These are phyloP conservation scores for Rhopalosiphum maidis DNA, from an alignment of 1,140 invertebrate species.

Conservation along the genomic window DNA sequence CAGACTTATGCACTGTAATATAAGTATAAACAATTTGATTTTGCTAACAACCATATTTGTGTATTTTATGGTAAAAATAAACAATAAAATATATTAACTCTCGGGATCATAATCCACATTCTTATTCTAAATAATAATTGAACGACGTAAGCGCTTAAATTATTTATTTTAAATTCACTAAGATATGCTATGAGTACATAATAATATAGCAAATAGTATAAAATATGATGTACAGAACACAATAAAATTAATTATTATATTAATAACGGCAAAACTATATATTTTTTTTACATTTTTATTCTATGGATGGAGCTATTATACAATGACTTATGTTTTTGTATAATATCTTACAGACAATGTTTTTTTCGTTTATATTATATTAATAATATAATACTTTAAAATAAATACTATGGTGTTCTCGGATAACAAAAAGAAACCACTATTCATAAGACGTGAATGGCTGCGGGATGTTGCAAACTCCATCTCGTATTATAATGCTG, in stretches of 20 bases:
- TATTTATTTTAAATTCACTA: not conserved
- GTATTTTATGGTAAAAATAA: not conserved
- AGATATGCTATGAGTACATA: no score
- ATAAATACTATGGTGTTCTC: not conserved
- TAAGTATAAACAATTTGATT: not conserved
- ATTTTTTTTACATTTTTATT: not conserved
- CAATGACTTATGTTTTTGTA: not conserved
- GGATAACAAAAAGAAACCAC: not conserved
- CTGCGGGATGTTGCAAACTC: not conserved
- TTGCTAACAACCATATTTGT: not conserved
- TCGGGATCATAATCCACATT: no score
- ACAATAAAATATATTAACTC: not conserved
- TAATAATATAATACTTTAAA: not conserved
- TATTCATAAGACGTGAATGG: not conserved
- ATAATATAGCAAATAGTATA: no score
- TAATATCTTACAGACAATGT: not conserved
- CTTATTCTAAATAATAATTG: not conserved
- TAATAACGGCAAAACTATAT: not conserved
- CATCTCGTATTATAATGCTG: not conserved
- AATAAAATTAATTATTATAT: no score
- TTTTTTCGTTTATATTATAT: not conserved
- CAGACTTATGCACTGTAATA: not conserved
- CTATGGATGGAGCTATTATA: not conserved
- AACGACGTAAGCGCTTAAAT: not conserved
- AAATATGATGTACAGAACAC: no score